phyloP scores from a whole-genome alignment of 2,888 invertebrate genomes.

The Microctonus aethiopoides region DNA sequence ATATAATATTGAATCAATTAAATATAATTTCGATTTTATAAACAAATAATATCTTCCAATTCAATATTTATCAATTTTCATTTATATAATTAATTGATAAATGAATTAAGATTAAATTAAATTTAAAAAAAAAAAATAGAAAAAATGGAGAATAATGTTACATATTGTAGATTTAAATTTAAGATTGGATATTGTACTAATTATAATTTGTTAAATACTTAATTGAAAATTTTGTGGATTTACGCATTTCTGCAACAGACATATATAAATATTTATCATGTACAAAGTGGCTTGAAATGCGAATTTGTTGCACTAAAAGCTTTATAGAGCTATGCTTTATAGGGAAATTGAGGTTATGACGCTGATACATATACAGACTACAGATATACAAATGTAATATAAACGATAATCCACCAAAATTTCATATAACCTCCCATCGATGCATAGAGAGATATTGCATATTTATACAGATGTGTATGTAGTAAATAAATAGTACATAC shows the following conservation, averaged over 20 bases:
- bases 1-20: too few relatives aligned
- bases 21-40: too few relatives aligned
- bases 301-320: too few relatives aligned
- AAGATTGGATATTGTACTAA: background rate
- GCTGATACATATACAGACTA: background rate
- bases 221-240: background rate
- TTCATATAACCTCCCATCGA: background rate
- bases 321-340: too few relatives aligned
- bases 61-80: too few relatives aligned
- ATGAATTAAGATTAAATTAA: too few relatives aligned
- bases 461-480: background rate
- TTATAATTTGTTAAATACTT: background rate
- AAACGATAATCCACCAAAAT: background rate
- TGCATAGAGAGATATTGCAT: too few relatives aligned
- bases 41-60: too few relatives aligned
- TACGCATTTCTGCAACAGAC: background rate
- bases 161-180: too few relatives aligned
- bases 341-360: background rate
- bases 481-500: background rate
- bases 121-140: too few relatives aligned
- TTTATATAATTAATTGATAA: too few relatives aligned
- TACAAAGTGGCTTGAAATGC: background rate
- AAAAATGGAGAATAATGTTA: too few relatives aligned
- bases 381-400: background rate
- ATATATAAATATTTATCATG: background rate